A percentile compares a stretch with the other conserved stretches of the same genome.
These are phyloP conservation scores for Propithecus coquereli DNA, from an alignment of 2,113 vertebrate genomes.

Conservation along the genomic window DNA sequence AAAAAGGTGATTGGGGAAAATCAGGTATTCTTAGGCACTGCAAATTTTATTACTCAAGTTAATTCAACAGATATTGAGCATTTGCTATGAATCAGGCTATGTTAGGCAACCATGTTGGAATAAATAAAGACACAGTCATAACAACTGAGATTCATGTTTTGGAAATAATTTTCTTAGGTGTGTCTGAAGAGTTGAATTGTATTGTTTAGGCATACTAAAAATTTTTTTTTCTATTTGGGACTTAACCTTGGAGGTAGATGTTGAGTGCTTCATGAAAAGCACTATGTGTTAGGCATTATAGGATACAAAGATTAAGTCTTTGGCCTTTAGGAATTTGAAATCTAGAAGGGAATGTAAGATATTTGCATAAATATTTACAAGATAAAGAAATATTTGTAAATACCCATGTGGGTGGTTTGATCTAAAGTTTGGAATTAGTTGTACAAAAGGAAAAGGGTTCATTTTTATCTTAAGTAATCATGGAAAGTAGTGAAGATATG, in stretches of 20 bases:
- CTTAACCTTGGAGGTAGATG: neutral
- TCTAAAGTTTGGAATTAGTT: slow-evolving; percentile 22
- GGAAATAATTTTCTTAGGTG: slow-evolving; percentile 32
- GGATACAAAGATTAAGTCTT: slow-evolving; percentile 9
- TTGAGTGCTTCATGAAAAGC: slow-evolving; percentile 7
- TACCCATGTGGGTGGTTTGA: neutral
- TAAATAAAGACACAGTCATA: slow-evolving; percentile 17
- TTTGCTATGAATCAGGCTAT: neutral
- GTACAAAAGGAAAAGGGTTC: neutral
- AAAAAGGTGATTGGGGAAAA: slow-evolving; percentile 40
- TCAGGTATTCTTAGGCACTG: neutral
- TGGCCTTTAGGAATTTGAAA: slow-evolving; percentile 26
- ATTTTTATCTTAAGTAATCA: slow-evolving; percentile 5
- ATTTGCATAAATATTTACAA: neutral
- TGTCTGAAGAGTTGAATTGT: slow-evolving; percentile 30
- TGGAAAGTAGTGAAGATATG: neutral
- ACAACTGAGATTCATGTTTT: slow-evolving; percentile 22
- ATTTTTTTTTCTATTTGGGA: neutral
- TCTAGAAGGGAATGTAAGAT: slow-evolving; percentile 9
- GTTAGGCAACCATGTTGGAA: neutral
- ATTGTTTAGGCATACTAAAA: neutral
- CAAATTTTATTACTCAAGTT: slow-evolving; percentile 25
- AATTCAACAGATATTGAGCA: neutral
- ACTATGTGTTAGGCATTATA: neutral
- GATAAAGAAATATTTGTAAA: slow-evolving; percentile 22